phyloP scores from a whole-genome alignment of 2,113 vertebrate genomes.

The Sinosuthora webbiana region DNA sequence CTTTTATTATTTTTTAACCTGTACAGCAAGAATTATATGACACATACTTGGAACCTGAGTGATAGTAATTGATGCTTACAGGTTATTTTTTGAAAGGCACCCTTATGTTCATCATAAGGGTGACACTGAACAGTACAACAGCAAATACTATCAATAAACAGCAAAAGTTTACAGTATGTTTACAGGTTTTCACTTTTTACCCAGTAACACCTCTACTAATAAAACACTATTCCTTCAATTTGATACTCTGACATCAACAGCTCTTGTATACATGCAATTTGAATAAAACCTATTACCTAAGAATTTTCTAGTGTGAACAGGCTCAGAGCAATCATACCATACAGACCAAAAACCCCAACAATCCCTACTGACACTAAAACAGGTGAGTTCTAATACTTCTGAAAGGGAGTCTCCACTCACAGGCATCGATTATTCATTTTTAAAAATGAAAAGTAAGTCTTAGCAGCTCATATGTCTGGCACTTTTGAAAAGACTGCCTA shows the following conservation, averaged over 20 bases:
- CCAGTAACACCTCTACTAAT: neutral
- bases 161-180: neutral
- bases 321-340: neutral
- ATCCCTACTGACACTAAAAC: neutral
- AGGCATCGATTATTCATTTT: neutral
- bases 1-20: slow-evolving; percentile 8
- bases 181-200: neutral
- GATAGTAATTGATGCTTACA: neutral
- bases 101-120: neutral
- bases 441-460: neutral
- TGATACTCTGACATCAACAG: neutral
- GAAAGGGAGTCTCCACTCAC: neutral
- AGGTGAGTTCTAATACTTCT: neutral
- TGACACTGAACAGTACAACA: neutral
- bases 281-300: neutral
- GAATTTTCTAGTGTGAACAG: neutral
- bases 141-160: neutral
- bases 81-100: neutral
- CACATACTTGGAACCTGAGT: neutral
- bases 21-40: neutral
- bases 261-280: neutral
- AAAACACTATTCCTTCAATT: neutral
- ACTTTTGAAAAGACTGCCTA: neutral
- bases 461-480: neutral
- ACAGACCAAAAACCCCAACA: neutral